phyloP scores from a whole-genome alignment of 2,797 vertebrate genomes.

The Etheostoma nigrum region DNA sequence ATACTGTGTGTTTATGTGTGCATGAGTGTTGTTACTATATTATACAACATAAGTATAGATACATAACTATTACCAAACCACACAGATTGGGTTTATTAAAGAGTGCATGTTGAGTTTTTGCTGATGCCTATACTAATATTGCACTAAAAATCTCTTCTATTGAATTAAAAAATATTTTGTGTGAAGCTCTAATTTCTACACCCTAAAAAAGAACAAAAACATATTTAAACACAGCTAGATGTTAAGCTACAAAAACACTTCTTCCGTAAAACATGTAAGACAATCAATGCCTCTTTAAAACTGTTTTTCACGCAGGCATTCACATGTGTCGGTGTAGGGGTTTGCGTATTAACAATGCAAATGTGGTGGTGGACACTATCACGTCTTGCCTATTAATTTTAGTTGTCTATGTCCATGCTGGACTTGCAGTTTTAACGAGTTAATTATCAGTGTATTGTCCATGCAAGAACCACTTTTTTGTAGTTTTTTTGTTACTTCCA shows the following conservation, averaged over 20 bases:
- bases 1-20: slow-evolving; percentile 24
- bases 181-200: slow-evolving; percentile 35
- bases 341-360: slow-evolving; percentile 32
- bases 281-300: slow-evolving; percentile 39
- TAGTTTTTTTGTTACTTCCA: slow-evolving; percentile 23
- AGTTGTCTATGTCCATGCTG: background rate
- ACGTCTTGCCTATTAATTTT: slow-evolving; percentile 5
- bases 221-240: slow-evolving; percentile 40
- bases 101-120: slow-evolving; percentile 26
- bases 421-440: slow-evolving; percentile 17
- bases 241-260: slow-evolving; percentile 56
- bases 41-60: slow-evolving; percentile 20
- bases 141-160: slow-evolving; percentile 50
- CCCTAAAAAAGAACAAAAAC: slow-evolving; percentile 37
- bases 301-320: slow-evolving; percentile 49
- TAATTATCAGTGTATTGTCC: slow-evolving; percentile 37
- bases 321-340: slow-evolving; percentile 53
- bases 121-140: slow-evolving; percentile 51
- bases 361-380: slow-evolving; percentile 22
- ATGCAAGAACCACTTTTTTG: slow-evolving; percentile 10
- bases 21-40: slow-evolving; percentile 34
- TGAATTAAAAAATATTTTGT: slow-evolving; percentile 26
- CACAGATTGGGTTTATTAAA: slow-evolving; percentile 27
- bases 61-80: slow-evolving; percentile 26
- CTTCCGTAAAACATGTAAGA: slow-evolving; percentile 34